phyloP scores from a whole-genome alignment of 2,888 invertebrate species.

The Eupithecia subumbrata region DNA sequence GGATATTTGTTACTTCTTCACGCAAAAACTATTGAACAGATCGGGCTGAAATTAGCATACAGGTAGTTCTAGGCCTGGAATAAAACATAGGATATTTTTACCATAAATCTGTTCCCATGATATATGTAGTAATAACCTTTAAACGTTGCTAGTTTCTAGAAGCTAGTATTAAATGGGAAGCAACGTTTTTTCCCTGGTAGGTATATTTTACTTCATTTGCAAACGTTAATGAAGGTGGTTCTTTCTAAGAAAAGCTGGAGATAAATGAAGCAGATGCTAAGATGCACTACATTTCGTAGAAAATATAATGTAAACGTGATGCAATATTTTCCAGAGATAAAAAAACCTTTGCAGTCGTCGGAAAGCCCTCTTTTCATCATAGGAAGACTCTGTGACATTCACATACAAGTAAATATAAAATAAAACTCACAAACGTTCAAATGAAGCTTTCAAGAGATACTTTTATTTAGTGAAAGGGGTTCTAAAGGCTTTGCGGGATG shows the following conservation, averaged over 20 bases:
- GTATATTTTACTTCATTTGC: not conserved
- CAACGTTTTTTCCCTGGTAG: not conserved
- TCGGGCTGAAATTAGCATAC: too few relatives aligned
- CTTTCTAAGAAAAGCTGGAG: too few relatives aligned
- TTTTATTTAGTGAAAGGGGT: conserved; percentile 14
- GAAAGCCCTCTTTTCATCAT: conserved; percentile 12
- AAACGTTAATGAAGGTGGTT: not conserved
- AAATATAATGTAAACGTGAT: not conserved
- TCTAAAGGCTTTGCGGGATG: conserved; percentile 22
- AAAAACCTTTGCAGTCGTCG: not conserved
- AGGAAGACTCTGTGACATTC: conserved; percentile 11
- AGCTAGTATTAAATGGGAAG: not conserved
- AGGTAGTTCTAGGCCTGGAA: too few relatives aligned
- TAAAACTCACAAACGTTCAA: conserved; percentile 8
- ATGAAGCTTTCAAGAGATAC: conserved; percentile 19
- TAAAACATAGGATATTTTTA: too few relatives aligned
- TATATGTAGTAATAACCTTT: too few relatives aligned
- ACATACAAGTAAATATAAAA: conserved; percentile 3
- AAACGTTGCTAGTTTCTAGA: not conserved
- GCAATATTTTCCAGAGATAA: not conserved
- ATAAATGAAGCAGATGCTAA: too few relatives aligned
- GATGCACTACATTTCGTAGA: not conserved
- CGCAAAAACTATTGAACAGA: too few relatives aligned
- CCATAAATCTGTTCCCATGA: too few relatives aligned
- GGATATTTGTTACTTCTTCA: too few relatives aligned